Evolutionary conservation across 2,888 invertebrate genomes (phyloP).

Genomic region (Microctonus aethiopoides): DNA sequence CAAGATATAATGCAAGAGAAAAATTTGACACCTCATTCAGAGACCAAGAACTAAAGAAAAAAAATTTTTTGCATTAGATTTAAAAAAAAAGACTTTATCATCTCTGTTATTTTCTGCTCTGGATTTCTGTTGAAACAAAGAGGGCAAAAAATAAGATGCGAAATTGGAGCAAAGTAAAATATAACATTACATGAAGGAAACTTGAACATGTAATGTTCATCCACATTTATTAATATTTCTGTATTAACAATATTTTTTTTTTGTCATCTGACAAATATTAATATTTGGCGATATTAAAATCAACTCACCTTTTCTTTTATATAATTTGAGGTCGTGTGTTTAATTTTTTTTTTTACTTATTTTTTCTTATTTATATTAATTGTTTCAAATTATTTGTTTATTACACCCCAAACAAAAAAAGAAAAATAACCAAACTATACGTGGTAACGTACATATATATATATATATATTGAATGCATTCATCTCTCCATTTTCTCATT

Average conservation of each 20-base stretch:
- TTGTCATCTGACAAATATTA: slow-evolving; percentile 15
- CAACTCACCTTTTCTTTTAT: neutral
- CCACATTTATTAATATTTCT: slow-evolving; percentile 36
- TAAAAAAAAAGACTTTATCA: neutral
- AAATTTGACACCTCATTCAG: slow-evolving; percentile 8
- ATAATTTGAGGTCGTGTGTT: neutral
- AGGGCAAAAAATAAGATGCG: neutral
- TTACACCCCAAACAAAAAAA: slow-evolving; percentile 15
- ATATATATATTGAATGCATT: neutral
- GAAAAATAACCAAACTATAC: too few relatives aligned
- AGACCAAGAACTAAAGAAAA: too few relatives aligned
- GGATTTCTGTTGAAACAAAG: slow-evolving; percentile 24
- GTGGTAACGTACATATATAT: too few relatives aligned
- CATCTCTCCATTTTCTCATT: neutral
- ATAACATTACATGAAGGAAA: slow-evolving; percentile 19
- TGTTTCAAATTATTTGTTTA: slow-evolving; percentile 23
- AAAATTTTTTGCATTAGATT: neutral
- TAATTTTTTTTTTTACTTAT: too few relatives aligned
- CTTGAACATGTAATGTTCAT: slow-evolving; percentile 27
- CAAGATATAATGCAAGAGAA: neutral
- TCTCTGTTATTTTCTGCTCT: too few relatives aligned
- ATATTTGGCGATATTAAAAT: slow-evolving; percentile 1
- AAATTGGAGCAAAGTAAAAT: slow-evolving; percentile 15
- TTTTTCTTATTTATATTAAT: neutral
- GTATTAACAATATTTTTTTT: slow-evolving; percentile 44